Evolutionary conservation across 2,113 vertebrate species (phyloP).

Genomic region (Cavia porcellus): DNA sequence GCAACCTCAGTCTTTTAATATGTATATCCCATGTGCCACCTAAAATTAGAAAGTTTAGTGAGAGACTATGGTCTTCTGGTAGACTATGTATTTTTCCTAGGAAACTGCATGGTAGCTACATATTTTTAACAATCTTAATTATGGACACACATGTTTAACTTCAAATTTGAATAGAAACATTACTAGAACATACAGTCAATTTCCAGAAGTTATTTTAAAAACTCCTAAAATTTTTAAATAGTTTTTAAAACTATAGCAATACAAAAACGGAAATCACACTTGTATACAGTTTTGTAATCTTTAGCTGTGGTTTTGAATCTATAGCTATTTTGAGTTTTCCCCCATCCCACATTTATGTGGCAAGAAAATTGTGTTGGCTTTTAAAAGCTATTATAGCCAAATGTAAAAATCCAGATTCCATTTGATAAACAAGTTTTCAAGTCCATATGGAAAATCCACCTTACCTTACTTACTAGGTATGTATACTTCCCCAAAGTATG

Average conservation of each 20-base stretch:
- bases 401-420: background rate
- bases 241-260: background rate
- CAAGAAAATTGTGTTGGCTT: constrained; percentile 14
- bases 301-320: constrained; percentile 17
- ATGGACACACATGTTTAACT: constrained; percentile 41
- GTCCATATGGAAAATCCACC: constrained; percentile 7
- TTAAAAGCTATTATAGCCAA: constrained; percentile 39
- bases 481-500: background rate
- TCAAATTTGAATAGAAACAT: background rate
- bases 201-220: constrained; percentile 34
- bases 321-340: constrained; percentile 7
- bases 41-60: background rate
- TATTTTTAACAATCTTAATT: background rate
- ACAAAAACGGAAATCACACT: constrained; percentile 10
- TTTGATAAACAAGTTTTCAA: background rate
- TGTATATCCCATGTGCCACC: background rate
- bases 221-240: constrained; percentile 21
- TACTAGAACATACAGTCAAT: constrained; percentile 40
- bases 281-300: constrained; percentile 25
- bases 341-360: background rate
- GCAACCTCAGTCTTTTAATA: background rate
- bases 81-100: background rate
- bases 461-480: constrained; percentile 22
- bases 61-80: background rate
- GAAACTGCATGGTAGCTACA: background rate